A percentile compares a stretch with the other conserved stretches of the same genome.
These are phyloP conservation scores for Caradrina clavipalpis DNA, from an alignment of 2,888 invertebrate genomes.

Conservation along the genomic window DNA sequence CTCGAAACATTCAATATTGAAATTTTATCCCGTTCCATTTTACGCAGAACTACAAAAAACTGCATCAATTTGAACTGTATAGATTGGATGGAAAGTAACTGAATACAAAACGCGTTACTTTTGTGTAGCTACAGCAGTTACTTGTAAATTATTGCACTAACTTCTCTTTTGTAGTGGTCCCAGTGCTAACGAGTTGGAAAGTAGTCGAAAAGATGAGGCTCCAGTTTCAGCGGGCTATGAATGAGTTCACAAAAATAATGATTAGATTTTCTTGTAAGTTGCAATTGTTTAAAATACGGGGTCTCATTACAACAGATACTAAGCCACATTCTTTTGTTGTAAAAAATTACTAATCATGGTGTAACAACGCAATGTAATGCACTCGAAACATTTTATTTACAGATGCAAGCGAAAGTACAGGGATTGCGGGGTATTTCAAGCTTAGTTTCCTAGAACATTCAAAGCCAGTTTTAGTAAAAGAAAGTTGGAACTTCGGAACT, in stretches of 20 bases:
- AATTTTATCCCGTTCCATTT: constrained; percentile 36
- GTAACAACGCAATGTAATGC: too few species aligned
- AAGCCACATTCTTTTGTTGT: too few species aligned
- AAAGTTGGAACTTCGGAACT: too few species aligned
- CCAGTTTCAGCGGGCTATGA: constrained; percentile 6
- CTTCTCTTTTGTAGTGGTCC: constrained; percentile 44
- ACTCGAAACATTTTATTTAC: too few species aligned
- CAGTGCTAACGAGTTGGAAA: constrained; percentile 34
- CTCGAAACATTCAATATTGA: constrained; percentile 30
- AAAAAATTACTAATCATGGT: too few species aligned
- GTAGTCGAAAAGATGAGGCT: not conserved
- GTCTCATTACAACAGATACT: too few species aligned
- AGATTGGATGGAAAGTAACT: constrained; percentile 6
- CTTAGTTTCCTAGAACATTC: too few species aligned
- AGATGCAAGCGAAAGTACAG: too few species aligned
- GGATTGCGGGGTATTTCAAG: too few species aligned
- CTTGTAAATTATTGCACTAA: constrained; percentile 62
- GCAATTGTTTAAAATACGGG: too few species aligned
- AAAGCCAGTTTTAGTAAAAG: too few species aligned
- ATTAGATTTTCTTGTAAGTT: not conserved
- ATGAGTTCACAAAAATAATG: not conserved
- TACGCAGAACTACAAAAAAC: constrained; percentile 19
- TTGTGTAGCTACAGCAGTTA: constrained; percentile 47
- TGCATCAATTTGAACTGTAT: constrained; percentile 30
- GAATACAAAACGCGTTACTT: constrained; percentile 32